These are phyloP conservation scores for Conops quadrifasciatus DNA, from an alignment of 2,888 invertebrate genomes.

Conservation along the genomic window DNA sequence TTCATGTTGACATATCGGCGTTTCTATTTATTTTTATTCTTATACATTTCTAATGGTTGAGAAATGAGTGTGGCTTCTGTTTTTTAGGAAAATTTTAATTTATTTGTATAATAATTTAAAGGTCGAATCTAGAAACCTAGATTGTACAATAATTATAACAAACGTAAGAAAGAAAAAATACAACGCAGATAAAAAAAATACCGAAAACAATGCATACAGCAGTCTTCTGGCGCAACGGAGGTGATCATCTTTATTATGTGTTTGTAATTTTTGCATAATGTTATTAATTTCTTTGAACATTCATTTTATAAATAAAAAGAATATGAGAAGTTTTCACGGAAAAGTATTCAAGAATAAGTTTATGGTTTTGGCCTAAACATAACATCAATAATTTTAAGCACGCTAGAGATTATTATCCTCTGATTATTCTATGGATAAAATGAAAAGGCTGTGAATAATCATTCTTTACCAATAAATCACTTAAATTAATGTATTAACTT, in stretches of 20 bases:
- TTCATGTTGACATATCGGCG: background rate
- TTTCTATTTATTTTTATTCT: conserved; percentile 1
- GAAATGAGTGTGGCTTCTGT: no score
- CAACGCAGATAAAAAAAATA: background rate
- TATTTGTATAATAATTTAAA: background rate
- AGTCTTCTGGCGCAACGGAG: conserved; percentile 64
- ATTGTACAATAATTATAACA: background rate
- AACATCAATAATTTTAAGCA: no score
- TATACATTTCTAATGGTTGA: background rate
- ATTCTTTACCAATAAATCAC: no score
- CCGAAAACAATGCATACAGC: conserved; percentile 60
- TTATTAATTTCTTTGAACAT: background rate
- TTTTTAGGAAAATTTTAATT: no score
- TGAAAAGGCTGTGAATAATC: no score
- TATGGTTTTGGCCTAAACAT: no score
- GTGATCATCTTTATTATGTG: conserved; percentile 48
- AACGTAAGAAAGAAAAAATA: background rate
- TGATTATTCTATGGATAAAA: no score
- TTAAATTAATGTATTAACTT: no score
- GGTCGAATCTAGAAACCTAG: background rate
- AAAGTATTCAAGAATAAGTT: no score
- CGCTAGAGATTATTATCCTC: no score
- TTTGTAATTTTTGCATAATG: background rate
- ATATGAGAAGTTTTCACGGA: background rate
- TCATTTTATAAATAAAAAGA: background rate